Evolutionary conservation across 1,140 invertebrate species (phyloP).

Genomic region (Apocrypta bakeri): DNA sequence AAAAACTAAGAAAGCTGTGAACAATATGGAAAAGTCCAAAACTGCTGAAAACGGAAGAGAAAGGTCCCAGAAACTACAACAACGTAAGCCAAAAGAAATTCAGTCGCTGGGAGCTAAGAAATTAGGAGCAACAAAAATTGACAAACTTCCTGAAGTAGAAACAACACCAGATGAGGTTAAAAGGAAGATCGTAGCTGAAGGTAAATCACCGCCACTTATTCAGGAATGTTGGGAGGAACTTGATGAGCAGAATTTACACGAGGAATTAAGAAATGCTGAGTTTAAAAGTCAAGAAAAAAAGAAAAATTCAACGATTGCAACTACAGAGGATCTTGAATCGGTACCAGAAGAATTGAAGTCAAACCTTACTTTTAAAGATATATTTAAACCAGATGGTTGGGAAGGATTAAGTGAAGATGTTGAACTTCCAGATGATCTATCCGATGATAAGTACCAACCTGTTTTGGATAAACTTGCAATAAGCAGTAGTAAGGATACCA

Average conservation of each 20-base stretch:
- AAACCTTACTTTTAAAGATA: constrained; percentile 70
- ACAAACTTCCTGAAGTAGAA: constrained; percentile 51
- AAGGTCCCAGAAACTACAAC: constrained; percentile 5
- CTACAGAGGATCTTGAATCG: constrained; percentile 58
- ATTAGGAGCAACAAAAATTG: constrained; percentile 54
- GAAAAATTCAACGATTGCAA: constrained; percentile 41
- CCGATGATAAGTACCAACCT: constrained; percentile 59
- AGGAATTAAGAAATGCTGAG: constrained; percentile 24
- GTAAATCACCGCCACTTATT: constrained; percentile 20
- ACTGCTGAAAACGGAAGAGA: not conserved
- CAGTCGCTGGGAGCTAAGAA: constrained; percentile 58
- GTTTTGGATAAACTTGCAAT: constrained; percentile 59
- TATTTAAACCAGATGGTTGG: constrained; percentile 69
- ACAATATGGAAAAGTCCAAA: constrained; percentile 12
- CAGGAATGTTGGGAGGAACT: constrained; percentile 54
- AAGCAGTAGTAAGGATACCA: constrained; percentile 42
- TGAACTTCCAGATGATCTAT: constrained; percentile 61
- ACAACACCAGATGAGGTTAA: constrained; percentile 46
- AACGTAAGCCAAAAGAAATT: constrained; percentile 43
- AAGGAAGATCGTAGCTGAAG: constrained; percentile 42
- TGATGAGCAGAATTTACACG: constrained; percentile 46
- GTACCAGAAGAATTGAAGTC: constrained; percentile 70
- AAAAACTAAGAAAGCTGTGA: not conserved
- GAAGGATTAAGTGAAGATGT: constrained; percentile 64
- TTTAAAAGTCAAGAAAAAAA: not conserved